These are phyloP conservation scores for Caenorhabditis sp. DNA, from an alignment of 2,888 invertebrate genomes.

Conservation along the genomic window DNA sequence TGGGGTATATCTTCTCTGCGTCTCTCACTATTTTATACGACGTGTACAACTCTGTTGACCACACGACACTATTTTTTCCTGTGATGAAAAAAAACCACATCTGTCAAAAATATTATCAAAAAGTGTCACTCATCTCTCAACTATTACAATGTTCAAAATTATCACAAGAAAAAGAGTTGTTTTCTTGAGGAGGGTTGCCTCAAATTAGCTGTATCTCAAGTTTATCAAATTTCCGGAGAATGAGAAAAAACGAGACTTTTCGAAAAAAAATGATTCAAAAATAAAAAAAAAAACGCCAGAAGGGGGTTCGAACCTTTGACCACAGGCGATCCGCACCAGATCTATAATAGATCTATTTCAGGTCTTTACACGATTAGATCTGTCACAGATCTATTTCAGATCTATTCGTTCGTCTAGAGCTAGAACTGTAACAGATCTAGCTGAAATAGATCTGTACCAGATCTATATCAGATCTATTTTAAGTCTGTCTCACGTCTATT, in stretches of 20 bases:
- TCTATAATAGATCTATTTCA: no score
- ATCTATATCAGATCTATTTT: no score
- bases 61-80: not conserved
- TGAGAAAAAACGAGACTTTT: not conserved
- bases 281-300: not conserved
- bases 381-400: no score
- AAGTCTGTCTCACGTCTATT: no score
- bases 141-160: not conserved
- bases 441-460: no score
- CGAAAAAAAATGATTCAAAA: not conserved
- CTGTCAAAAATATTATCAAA: slow-evolving; percentile 26
- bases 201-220: slow-evolving; percentile 4
- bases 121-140: slow-evolving; percentile 21
- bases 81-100: not conserved
- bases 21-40: no score
- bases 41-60: not conserved
- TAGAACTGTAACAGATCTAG: no score
- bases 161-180: not conserved
- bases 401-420: no score
- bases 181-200: not conserved
- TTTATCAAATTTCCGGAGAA: not conserved
- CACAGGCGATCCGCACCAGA: no score
- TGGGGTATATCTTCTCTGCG: no score
- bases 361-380: no score
- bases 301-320: no score